These are phyloP conservation scores for Poecile montanus DNA, from an alignment of 2,797 vertebrate genomes.

Conservation along the genomic window DNA sequence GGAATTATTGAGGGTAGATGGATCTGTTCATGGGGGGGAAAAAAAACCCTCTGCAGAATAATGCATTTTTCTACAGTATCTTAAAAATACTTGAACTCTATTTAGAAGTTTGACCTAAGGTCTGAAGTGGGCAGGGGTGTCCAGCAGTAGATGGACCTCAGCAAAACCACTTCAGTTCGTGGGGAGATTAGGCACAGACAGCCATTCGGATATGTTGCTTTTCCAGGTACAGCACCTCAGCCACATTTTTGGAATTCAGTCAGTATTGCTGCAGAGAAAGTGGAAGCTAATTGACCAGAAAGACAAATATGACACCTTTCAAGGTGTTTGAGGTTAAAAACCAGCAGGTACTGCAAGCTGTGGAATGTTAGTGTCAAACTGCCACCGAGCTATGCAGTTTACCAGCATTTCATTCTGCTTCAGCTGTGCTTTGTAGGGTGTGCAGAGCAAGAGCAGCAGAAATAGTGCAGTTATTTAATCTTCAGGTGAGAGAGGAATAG, in stretches of 20 bases:
- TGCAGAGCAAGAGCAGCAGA: background rate
- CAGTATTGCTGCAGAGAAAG: background rate
- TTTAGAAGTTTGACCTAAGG: background rate
- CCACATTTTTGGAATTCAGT: background rate
- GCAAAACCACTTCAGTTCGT: background rate
- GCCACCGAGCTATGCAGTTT: background rate
- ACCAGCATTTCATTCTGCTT: constrained; percentile 14
- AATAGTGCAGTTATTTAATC: background rate
- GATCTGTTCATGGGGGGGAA: background rate
- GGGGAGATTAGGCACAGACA: background rate
- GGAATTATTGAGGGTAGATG: background rate
- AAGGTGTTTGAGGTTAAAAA: background rate
- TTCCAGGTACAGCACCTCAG: background rate
- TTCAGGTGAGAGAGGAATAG: background rate
- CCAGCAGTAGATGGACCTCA: background rate
- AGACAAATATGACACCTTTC: background rate
- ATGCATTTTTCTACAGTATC: too few relatives aligned
- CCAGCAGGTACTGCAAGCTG: background rate
- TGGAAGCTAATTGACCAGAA: background rate
- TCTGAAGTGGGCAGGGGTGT: background rate
- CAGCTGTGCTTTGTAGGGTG: background rate
- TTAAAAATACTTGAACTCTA: background rate
- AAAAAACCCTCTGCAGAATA: background rate
- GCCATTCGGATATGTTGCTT: background rate
- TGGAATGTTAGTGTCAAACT: background rate